Base-by-base conservation (phyloP, 2,888 invertebrate genomes). In the Volucella inanis region DNA sequence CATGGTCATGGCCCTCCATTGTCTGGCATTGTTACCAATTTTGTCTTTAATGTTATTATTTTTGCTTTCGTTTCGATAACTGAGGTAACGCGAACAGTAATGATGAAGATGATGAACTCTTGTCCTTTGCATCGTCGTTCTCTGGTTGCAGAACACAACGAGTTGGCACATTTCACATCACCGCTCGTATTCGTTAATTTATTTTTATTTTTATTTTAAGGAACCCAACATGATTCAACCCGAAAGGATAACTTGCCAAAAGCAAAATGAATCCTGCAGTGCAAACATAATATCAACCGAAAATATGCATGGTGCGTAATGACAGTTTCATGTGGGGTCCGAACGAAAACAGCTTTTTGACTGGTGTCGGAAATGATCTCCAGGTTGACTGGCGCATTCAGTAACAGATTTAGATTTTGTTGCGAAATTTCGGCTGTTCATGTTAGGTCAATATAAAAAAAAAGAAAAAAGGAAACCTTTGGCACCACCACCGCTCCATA, bases 1-100 rank as follows among this genome's bases (percentile, higher is more conserved):
- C 59, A 65, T 82, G 57, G 43, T 64, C 71, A 72, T 79, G 78
- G 71, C 22, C 71, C 71, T 72, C 52, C 65, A 72, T 79, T 71
- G 71, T 79, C 72, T 65, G 71, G 41, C 57, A 65, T 72, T 71
- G 59, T 55, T 72, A 52, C 65, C 71, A 79, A 72, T 72, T 79
- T 79, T 79, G 78, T 79, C 72, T 57, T 71, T 50, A 50, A 61
- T 71, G 65, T 78, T 62, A 61, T 76, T 54, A 49, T 49, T 64
- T 62, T 64, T 55, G 68, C 38, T 47, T 61, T 77, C 61, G 39
- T 55, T 78, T 64, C 77, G 49, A 70, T 61, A 49, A 61, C 50
- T 47, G 61, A 45, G 41, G 64, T 64, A 64, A 54, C 22, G 39
- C 77, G 57, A 68, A 45, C 52, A 52, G 47, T 39, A 61, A 62